Base-by-base conservation (phyloP, 1,140 invertebrate species). In the Venturia canescens region DNA sequence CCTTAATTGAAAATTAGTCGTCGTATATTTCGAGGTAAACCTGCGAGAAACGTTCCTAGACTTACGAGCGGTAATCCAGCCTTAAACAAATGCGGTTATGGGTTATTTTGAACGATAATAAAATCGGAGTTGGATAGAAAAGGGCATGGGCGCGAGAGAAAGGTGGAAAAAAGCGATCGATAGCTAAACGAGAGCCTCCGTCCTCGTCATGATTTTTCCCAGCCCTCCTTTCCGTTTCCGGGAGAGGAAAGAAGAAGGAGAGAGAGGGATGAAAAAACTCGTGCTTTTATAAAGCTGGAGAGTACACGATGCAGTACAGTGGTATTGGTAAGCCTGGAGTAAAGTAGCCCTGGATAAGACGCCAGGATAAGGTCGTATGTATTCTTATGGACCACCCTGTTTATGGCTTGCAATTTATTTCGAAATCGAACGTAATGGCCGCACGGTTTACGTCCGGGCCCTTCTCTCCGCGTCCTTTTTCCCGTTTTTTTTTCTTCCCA, bases 341-440 rank as follows among this genome's bases (percentile, higher is more conserved):
- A 76, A 83, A 78, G 72, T 78, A 80, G 75, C 75, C 70, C 53
- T n/a, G 75, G 79, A 80, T 80, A 89, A 90, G 87, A 87, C 80
- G 88, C 75, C 53, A 6, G 79, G 78, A 83, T 83, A 89, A 90
- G 88, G 88, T 89, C 89, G 84, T 90, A 87, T 90, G 89, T 90
- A 90, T 91, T 89, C 88, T 87, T 87, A 89, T 88, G 87, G 87
- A 89, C 87, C 86, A 84, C 86, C 88, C 88, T 90, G 88, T 90
- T 91, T 91, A 91, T 90, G 89, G 88, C 85, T 83, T 85, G 87
- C 88, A 90, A 91, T 91, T 91, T 91, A 91, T 91, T 91, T 90
- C 72, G 80, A 89, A 91, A 90, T 91, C 89, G 89, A 90, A 91
- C 88, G 89, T 91, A 90, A 90, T 90, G 89, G 89, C 87, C 86